Percentiles rank a stretch among this genome's conserved stretches.
Conservation (phyloP, 2,113 vertebrate species). For the Balaenoptera acutorostrata region DNA sequence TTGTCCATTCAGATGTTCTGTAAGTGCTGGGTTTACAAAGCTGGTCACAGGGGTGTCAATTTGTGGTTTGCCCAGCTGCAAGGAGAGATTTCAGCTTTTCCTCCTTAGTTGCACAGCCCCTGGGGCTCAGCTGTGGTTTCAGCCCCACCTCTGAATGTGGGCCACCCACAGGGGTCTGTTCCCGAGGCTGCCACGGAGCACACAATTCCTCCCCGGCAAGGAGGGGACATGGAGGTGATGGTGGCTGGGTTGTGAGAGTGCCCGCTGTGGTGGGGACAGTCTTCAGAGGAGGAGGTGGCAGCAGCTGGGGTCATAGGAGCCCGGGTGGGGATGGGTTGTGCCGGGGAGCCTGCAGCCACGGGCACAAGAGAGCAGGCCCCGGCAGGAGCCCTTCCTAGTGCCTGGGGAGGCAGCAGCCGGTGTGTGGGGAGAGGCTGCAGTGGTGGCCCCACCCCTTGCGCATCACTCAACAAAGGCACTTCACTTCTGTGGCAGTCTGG, state of each 20-base stretch:
- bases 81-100: not conserved
- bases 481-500: too few relatives aligned
- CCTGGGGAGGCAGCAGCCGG: not conserved
- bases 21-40: not conserved
- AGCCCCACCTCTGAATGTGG: not conserved
- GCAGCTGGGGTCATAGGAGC: not conserved
- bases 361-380: not conserved
- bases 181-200: not conserved
- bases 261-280: not conserved
- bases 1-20: not conserved
- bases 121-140: not conserved
- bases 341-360: not conserved
- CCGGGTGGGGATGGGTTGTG: not conserved
- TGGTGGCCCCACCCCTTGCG: not conserved
- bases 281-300: not conserved
- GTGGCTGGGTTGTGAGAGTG: not conserved
- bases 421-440: not conserved
- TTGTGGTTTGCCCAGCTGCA: not conserved
- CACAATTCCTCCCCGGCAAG: not conserved
- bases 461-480: not conserved
- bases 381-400: not conserved
- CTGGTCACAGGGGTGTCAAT: not conserved
- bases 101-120: not conserved
- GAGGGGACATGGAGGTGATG: accelerated
- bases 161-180: not conserved